Evolutionary conservation across 2,888 invertebrate genomes (phyloP).

Genomic region (Cheilosia vernalis): DNA sequence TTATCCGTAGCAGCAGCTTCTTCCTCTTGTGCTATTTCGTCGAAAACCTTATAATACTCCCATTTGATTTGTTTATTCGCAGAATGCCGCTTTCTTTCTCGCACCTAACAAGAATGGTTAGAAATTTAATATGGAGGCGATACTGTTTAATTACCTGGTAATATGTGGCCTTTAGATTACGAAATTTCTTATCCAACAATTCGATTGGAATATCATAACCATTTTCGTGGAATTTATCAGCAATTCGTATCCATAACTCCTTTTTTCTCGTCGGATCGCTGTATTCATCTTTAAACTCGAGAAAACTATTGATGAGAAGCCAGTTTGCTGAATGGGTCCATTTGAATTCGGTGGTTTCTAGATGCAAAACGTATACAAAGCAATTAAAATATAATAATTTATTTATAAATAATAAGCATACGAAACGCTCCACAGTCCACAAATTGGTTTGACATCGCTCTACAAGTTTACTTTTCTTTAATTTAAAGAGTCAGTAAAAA

Average conservation of each 20-base stretch:
- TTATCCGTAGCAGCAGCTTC: conserved; percentile 30
- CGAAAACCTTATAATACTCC: conserved; percentile 65
- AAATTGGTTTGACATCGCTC: conserved; percentile 52
- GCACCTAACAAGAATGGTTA: conserved; percentile 13
- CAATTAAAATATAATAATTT: not conserved
- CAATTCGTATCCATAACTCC: conserved; percentile 53
- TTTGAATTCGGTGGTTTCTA: conserved; percentile 58
- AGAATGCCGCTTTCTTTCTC: conserved; percentile 47
- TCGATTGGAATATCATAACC: conserved; percentile 57
- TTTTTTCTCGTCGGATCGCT: conserved; percentile 39
- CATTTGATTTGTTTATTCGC: conserved; percentile 62
- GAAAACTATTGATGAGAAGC: conserved; percentile 59
- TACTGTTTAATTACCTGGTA: conserved; percentile 27
- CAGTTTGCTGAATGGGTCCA: conserved; percentile 69
- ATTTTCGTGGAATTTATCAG: conserved; percentile 54
- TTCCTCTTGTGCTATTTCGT: conserved; percentile 46
- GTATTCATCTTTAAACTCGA: conserved; percentile 56
- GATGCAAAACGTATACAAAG: not conserved
- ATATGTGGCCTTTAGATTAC: conserved; percentile 61
- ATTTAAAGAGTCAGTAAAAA: too few species aligned
- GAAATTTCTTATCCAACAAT: conserved; percentile 61
- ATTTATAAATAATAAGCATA: not conserved
- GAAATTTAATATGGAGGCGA: not conserved
- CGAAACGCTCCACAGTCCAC: conserved; percentile 56
- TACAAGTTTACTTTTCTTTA: not conserved